Base-by-base conservation (phyloP, 2,797 vertebrate genomes). In the Melanotaenia nigrans region DNA sequence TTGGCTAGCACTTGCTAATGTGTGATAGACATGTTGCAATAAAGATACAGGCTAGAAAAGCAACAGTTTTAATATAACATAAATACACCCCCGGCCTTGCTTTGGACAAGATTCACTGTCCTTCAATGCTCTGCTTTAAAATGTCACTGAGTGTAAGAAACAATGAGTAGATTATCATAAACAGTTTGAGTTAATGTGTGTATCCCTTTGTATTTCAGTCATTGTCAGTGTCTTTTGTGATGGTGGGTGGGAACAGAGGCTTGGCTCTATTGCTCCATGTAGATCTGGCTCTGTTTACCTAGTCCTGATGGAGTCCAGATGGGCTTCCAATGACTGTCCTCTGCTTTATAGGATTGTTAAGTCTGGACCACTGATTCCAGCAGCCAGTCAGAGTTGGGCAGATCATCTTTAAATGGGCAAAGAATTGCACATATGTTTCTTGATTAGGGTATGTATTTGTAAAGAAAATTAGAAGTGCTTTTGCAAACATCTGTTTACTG, bases 251-350 rank as follows among this genome's bases (percentile, higher is more conserved):
- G 78, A 84, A 86, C 84, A 81, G 83, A 88, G 71, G 75, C 65
- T 83, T 89, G 89, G 86, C 86, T 91, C 72, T 70, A 68, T 54
- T 74, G 68, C 86, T 87, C 80, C 77, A 67, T 91, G 85, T 90
- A 85, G 81, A 93, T 91, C 86, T 94, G 91, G 87, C 88, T 88
- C 77, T 84, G 85, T 92, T 93, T 92, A 91, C 75, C 83, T 63
- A 89, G 74, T 64, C 49, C 83, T 93, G 91, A 93, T 93, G 83
- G 77, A 89, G 85, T 82, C 91, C 93, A 94, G 91, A 93, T 93
- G 92, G 80, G 82, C 69, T 85, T 85, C 79, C 80, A 85, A 76
- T 83, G 81, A 86, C 78, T 90, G 65, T 84, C 65, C 69, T 69
- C 65, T 85, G 49, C 47, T 89, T 85, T 58, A 61, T 65, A 71